Evolutionary conservation across 2,888 invertebrate species (phyloP), one percentile per base, ranked within the genome.

Genomic region (Electrophaes corylata): DNA sequence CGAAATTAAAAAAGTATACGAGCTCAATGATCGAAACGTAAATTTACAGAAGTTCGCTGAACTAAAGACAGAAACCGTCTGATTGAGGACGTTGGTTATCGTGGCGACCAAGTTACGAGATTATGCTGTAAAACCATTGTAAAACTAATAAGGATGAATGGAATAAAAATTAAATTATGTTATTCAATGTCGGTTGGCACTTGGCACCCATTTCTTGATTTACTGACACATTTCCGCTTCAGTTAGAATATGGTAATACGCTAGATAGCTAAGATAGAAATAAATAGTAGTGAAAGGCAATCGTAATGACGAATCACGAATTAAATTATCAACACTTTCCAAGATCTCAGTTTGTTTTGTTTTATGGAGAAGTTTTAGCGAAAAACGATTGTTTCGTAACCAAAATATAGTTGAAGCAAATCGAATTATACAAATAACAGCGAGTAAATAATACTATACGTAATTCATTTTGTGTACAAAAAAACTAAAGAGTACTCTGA

Each of bases 301-400:
- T 73, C 44, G 64, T 73, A 73, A 72, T 73, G 71, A 69, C 65
- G 47, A 70, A 73, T 67, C 66, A 69, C 62, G 61, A 61, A 60
- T 70, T 66, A 67, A 70, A 86, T 86, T 86, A 79, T 80, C 68
- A 60, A 84, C 86, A 85, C 86, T 86, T 85, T 85, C 86, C 66
- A 79, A 75, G 64, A 57, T 60, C 72, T 67, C 64, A 60, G 62
- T 60, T 65, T 56, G 64, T 71, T 29, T 73, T 72, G 57, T 62
- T 64, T 60, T 62, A 57, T 54, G 57, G 69, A 62, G 57, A 62
- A 66, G 59, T 64, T 65, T 43, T 23, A 41, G 19, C 8, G 59
- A 56, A 53, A 53, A 20, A 44, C 40, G 29, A 29, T 26, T 14
- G 16, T 50, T 47, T 47, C 31, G 31, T 54, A 49, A 55, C 47